Evolutionary conservation across 2,113 vertebrate species (phyloP).

Genomic region (Micronisus gabar): DNA sequence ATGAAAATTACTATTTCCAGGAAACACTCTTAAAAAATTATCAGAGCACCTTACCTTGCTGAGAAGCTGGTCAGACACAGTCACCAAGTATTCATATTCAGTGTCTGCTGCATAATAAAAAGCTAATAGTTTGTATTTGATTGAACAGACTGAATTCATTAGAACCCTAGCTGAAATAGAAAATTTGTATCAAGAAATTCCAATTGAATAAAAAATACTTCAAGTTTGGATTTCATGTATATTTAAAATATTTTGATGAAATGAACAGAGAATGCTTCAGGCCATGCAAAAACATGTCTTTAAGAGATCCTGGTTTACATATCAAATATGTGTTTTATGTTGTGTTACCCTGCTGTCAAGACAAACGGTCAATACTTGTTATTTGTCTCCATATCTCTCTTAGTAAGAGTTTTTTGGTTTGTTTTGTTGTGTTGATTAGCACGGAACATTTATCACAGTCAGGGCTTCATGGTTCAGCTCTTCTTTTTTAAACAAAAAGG

Average conservation of each 20-base stretch:
- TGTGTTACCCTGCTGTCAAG: not conserved
- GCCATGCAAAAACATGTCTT: not conserved
- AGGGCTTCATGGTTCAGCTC: not conserved
- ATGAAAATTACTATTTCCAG: not conserved
- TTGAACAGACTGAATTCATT: not conserved
- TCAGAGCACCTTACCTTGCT: not conserved
- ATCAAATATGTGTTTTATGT: slow-evolving; percentile 29
- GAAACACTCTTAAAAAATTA: not conserved
- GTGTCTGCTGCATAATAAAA: not conserved
- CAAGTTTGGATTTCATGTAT: not conserved
- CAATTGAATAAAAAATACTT: not conserved
- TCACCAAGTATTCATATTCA: not conserved
- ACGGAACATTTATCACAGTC: not conserved
- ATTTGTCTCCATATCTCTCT: not conserved
- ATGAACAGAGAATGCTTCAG: not conserved
- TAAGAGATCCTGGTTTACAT: not conserved
- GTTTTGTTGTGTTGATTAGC: not conserved
- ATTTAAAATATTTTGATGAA: slow-evolving; percentile 4
- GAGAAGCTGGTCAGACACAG: not conserved
- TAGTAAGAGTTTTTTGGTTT: not conserved
- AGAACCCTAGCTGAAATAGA: not conserved
- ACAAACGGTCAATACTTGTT: not conserved
- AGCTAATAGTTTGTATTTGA: not conserved
- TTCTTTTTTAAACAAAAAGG: not conserved
- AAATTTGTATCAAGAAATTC: not conserved